Percentiles rank a stretch among this genome's conserved stretches.
These are phyloP conservation scores for Pheucticus melanocephalus DNA, from an alignment of 2,113 vertebrate genomes.

Conservation along the genomic window DNA sequence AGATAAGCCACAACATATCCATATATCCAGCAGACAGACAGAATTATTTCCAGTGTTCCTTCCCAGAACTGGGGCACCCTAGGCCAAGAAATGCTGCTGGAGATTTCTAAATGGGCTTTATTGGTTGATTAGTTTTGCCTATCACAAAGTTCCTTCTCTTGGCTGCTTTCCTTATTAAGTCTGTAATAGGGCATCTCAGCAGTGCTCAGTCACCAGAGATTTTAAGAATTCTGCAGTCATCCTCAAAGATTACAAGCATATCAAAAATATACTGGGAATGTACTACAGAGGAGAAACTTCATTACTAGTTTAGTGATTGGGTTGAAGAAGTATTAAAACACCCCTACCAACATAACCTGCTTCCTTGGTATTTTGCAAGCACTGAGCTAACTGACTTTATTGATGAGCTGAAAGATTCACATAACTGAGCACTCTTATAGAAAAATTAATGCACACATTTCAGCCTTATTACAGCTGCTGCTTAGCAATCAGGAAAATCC, in stretches of 20 bases:
- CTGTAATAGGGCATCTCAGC: background rate
- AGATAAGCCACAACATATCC: background rate
- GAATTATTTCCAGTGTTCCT: background rate
- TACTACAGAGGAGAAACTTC: background rate
- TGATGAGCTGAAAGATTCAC: background rate
- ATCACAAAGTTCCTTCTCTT: background rate
- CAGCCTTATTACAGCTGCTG: background rate
- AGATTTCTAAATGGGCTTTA: background rate
- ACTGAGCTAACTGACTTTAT: background rate
- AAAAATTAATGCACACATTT: conserved; percentile 12
- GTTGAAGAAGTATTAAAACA: conserved; percentile 1
- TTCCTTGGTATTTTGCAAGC: background rate
- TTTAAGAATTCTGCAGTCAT: background rate
- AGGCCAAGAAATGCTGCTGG: background rate
- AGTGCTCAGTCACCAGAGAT: background rate
- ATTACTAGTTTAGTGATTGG: background rate
- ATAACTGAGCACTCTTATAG: background rate
- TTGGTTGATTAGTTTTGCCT: background rate
- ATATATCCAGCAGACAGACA: background rate
- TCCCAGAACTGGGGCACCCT: background rate
- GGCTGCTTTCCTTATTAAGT: background rate
- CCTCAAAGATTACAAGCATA: background rate
- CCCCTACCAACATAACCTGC: background rate
- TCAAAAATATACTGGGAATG: background rate
- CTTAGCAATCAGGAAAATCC: background rate